phyloP scores from a whole-genome alignment of 2,797 vertebrate genomes.

The Enteromius fasciolatus region DNA sequence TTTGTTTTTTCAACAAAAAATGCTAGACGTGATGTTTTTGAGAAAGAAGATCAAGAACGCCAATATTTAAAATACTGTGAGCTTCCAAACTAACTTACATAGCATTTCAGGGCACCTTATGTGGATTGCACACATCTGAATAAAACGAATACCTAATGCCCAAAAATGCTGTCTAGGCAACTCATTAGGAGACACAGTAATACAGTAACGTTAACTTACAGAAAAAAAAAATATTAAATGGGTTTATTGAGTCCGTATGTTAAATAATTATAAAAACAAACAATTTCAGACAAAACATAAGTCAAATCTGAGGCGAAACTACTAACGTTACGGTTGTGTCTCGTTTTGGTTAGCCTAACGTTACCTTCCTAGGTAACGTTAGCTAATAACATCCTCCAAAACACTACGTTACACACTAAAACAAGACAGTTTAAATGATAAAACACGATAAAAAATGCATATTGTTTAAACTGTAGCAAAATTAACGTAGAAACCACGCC shows the following conservation, averaged over 20 bases:
- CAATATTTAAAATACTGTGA: neutral
- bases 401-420: neutral
- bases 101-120: neutral
- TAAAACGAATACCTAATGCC: neutral
- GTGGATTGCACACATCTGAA: neutral
- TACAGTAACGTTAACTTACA: neutral
- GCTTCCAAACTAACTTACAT: neutral
- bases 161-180: neutral
- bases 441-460: neutral
- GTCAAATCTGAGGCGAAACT: neutral
- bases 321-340: neutral
- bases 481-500: neutral
- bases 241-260: neutral
- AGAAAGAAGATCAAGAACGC: neutral
- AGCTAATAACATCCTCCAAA: slow-evolving; percentile 4
- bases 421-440: neutral
- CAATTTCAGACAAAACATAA: neutral
- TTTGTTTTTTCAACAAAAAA: neutral
- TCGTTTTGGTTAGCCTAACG: neutral
- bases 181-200: neutral
- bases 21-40: neutral
- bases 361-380: neutral
- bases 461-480: neutral
- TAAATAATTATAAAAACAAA: neutral
- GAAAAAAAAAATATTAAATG: neutral